phyloP scores from a whole-genome alignment of 2,888 invertebrate genomes.

The Meteorus cinctellus region DNA sequence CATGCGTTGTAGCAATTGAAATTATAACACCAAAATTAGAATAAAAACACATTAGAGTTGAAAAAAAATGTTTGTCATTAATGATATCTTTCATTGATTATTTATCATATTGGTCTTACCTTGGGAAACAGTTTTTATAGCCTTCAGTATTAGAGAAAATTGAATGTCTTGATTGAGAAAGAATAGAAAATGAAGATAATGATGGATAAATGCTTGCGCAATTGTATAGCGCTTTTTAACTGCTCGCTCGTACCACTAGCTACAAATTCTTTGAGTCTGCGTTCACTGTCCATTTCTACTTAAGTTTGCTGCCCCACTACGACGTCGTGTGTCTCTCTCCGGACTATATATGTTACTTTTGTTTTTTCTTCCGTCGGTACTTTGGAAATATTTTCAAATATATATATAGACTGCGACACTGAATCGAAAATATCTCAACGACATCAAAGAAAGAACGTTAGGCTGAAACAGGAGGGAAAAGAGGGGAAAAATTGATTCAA shows the following conservation, averaged over 20 bases:
- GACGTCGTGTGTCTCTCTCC: conserved; percentile 8
- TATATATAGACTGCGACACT: conserved; percentile 10
- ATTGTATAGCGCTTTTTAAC: conserved; percentile 6
- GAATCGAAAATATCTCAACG: conserved; percentile 24
- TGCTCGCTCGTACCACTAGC: conserved; percentile 19
- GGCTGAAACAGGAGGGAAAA: too few relatives aligned
- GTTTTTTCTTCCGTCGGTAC: neutral
- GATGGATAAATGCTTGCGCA: neutral
- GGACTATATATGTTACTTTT: conserved; percentile 10
- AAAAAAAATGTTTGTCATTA: neutral
- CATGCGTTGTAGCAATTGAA: neutral
- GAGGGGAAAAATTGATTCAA: neutral
- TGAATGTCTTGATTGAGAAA: neutral
- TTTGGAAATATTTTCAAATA: neutral
- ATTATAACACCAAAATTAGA: neutral
- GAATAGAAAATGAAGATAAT: neutral
- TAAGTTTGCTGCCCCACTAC: conserved; percentile 36
- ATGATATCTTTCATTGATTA: neutral
- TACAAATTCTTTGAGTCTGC: conserved; percentile 11
- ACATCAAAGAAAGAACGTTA: neutral
- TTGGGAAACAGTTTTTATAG: neutral
- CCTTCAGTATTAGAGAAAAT: neutral
- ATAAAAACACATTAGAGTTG: neutral
- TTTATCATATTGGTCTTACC: neutral
- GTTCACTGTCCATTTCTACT: conserved; percentile 19